Evolutionary conservation across 2,797 vertebrate species (phyloP).

Genomic region (Glyptemys insculpta): DNA sequence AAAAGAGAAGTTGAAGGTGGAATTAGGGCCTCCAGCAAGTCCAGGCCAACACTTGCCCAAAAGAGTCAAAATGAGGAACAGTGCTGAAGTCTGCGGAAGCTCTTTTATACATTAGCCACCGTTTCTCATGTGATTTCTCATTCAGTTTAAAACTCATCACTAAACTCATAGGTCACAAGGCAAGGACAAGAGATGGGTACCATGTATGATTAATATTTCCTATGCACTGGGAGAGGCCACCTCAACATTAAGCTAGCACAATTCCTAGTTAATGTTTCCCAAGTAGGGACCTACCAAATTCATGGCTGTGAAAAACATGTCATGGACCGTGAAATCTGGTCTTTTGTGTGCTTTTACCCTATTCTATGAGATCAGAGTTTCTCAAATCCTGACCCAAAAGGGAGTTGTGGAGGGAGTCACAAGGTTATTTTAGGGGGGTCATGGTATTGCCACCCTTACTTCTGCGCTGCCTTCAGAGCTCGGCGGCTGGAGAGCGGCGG

Average conservation of each 20-base stretch:
- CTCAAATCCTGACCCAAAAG: no score
- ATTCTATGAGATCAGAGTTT: no score
- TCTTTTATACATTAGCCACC: not conserved
- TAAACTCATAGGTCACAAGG: not conserved
- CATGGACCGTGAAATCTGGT: no score
- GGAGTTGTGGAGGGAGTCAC: no score
- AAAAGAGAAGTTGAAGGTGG: not conserved
- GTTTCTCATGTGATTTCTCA: not conserved
- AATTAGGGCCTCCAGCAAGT: not conserved
- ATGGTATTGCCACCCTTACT: no score
- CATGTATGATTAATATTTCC: not conserved
- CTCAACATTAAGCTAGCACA: not conserved
- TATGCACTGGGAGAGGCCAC: not conserved
- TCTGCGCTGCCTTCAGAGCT: no score
- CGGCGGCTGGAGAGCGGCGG: no score
- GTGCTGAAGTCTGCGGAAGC: not conserved
- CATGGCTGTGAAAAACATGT: no score
- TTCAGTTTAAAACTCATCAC: constrained; percentile 1
- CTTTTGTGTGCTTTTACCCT: no score
- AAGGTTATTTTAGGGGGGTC: no score
- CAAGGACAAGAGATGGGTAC: not conserved
- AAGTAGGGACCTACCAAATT: not conserved
- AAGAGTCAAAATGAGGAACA: not conserved
- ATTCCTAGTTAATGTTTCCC: not conserved
- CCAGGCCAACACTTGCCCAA: not conserved